These are phyloP conservation scores for Anser brachyrhynchus DNA, from an alignment of 2,113 vertebrate species.

Conservation along the genomic window DNA sequence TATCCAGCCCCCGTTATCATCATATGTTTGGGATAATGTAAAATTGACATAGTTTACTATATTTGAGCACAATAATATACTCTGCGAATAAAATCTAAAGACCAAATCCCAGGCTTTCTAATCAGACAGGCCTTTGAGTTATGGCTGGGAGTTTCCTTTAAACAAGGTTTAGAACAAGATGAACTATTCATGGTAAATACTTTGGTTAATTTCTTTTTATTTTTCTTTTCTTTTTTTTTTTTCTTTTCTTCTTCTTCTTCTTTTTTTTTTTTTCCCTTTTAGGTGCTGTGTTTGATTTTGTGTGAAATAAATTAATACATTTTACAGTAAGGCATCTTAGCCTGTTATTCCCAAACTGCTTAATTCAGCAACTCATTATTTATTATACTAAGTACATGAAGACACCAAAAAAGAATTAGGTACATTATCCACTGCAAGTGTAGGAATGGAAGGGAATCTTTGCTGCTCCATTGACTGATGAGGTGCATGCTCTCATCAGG, in stretches of 20 bases:
- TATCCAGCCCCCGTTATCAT: background rate
- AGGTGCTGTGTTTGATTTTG: background rate
- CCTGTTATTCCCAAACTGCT: background rate
- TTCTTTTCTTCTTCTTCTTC: background rate
- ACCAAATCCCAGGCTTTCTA: background rate
- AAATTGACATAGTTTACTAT: background rate
- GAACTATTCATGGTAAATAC: background rate
- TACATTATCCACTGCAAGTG: accelerated
- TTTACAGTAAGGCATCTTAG: background rate
- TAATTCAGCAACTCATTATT: background rate
- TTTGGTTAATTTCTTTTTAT: background rate
- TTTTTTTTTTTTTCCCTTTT: background rate
- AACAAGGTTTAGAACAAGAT: background rate
- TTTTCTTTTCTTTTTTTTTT: background rate
- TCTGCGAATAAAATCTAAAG: background rate
- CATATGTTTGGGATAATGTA: background rate
- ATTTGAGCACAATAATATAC: background rate
- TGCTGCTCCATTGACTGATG: background rate
- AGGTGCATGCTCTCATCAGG: background rate
- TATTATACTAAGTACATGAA: background rate
- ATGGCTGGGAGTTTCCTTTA: background rate
- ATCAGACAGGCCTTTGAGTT: background rate
- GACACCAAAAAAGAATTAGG: background rate
- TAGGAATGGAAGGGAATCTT: background rate
- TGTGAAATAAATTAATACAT: background rate